A percentile compares a stretch with the other conserved stretches of the same genome.
phyloP scores from a whole-genome alignment of 1,140 invertebrate genomes.

The Dermatophagoides farinae region DNA sequence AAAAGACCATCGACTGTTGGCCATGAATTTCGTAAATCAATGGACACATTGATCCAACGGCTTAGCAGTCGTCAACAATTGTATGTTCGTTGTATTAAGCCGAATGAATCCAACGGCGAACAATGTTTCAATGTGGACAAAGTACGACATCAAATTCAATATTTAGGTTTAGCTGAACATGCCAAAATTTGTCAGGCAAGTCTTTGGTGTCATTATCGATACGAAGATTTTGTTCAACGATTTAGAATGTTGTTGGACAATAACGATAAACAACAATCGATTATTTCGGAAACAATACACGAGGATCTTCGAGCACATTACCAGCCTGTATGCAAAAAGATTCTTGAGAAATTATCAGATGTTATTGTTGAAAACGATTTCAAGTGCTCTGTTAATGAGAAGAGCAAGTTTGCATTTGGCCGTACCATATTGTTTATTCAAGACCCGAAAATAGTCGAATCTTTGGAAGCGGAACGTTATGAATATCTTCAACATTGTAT shows the following conservation, averaged over 20 bases:
- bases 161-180: conserved; percentile 86
- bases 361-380: too few species aligned
- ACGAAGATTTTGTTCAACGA: conserved; percentile 49
- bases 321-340: not conserved
- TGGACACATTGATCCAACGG: conserved; percentile 67
- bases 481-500: not conserved
- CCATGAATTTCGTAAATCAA: conserved; percentile 71
- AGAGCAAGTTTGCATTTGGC: not conserved
- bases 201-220: conserved; percentile 64
- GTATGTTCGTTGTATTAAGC: conserved; percentile 88
- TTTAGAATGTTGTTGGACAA: conserved; percentile 32
- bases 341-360: not conserved
- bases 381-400: not conserved
- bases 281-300: not conserved
- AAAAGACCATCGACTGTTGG: conserved; percentile 43
- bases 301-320: not conserved
- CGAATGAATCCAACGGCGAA: conserved; percentile 54
- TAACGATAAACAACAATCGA: not conserved
- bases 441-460: not conserved
- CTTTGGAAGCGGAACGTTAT: not conserved
- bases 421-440: not conserved
- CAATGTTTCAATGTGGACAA: conserved; percentile 47
- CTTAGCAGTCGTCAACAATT: conserved; percentile 67
- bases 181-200: conserved; percentile 63
- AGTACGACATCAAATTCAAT: conserved; percentile 70